Conservation (phyloP, 2,797 vertebrate species). For the Podargus strigoides region DNA sequence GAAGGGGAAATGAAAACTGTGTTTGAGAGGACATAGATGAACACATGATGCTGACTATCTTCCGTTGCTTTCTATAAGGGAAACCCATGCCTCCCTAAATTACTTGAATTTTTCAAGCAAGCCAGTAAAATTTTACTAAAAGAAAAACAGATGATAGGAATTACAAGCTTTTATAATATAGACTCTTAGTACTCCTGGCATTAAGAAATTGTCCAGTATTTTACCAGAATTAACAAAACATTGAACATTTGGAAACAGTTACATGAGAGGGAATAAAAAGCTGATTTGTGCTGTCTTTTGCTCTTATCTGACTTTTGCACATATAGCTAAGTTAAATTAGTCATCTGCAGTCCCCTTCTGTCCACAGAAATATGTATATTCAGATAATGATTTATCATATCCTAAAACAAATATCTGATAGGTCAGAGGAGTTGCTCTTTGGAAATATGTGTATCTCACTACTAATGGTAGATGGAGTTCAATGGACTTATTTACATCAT, state of each 20-base stretch:
- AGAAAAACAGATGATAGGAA: background rate
- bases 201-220: background rate
- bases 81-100: background rate
- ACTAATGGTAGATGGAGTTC: background rate
- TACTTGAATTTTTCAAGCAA: background rate
- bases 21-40: background rate
- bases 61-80: background rate
- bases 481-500: background rate
- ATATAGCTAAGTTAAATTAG: background rate
- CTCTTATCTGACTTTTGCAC: background rate
- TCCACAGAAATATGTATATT: background rate
- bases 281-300: background rate
- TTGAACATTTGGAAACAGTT: background rate
- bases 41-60: rapidly evolving
- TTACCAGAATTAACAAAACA: background rate
- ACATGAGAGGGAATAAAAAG: background rate
- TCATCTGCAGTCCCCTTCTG: background rate
- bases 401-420: background rate
- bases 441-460: background rate
- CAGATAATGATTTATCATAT: background rate
- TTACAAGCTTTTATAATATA: background rate
- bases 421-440: background rate
- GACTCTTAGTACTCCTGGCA: background rate
- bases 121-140: background rate
- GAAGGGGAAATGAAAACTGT: background rate